Evolutionary conservation across 1,140 invertebrate genomes (phyloP).

Genomic region (Trichomalopsis sarcophagae): DNA sequence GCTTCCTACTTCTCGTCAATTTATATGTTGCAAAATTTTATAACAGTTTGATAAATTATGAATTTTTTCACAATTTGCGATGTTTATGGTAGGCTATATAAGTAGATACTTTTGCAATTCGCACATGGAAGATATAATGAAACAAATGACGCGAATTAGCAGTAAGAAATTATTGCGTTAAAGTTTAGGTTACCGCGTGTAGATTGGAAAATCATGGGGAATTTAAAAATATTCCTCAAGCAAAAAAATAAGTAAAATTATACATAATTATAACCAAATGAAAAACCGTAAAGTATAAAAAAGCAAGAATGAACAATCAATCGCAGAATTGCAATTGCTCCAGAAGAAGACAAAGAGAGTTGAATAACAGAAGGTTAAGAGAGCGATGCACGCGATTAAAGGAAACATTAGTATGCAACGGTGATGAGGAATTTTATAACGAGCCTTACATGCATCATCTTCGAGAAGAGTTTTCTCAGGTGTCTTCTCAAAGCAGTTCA

Average conservation of each 20-base stretch:
- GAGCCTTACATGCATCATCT: slow-evolving; percentile 63
- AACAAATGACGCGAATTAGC: background rate
- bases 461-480: slow-evolving; percentile 57
- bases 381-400: slow-evolving; percentile 53
- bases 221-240: background rate
- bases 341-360: slow-evolving; percentile 25
- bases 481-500: slow-evolving; percentile 59
- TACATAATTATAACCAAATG: background rate
- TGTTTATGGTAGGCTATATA: too few species aligned
- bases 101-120: too few species aligned
- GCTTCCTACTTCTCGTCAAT: too few species aligned
- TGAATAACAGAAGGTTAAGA: background rate
- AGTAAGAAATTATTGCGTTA: background rate
- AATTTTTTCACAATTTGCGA: background rate
- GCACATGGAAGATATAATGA: background rate
- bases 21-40: slow-evolving; percentile 6
- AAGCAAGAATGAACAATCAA: slow-evolving; percentile 38
- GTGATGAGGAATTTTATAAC: slow-evolving; percentile 60
- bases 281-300: background rate
- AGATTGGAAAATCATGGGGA: background rate
- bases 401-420: slow-evolving; percentile 58
- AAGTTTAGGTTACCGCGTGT: background rate
- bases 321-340: slow-evolving; percentile 26
- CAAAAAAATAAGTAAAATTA: background rate
- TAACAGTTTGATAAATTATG: background rate